Evolutionary conservation across 2,888 invertebrate genomes (phyloP).

Genomic region (Melanotus villosus): DNA sequence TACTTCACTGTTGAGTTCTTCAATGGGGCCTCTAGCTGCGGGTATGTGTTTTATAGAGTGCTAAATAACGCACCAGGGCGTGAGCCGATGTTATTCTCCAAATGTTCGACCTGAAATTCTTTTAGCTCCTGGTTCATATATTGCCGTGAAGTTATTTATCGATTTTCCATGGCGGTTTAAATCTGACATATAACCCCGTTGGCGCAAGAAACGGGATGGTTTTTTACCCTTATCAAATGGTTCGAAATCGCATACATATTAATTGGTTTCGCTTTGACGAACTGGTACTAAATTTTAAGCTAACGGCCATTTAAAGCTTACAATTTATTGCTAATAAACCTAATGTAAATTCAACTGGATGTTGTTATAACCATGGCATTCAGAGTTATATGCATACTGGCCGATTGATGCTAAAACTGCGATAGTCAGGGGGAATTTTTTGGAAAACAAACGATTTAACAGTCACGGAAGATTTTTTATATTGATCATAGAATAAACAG

Average conservation of each 20-base stretch:
- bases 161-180: conserved; percentile 51
- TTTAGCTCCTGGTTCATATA: conserved; percentile 54
- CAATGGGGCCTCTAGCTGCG: conserved; percentile 48
- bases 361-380: too few species aligned
- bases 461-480: too few species aligned
- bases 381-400: too few species aligned
- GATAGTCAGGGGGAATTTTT: too few species aligned
- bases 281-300: neutral
- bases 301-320: too few species aligned
- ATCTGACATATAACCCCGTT: conserved; percentile 41
- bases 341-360: too few species aligned
- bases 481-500: too few species aligned
- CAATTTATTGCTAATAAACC: neutral
- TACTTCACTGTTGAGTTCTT: conserved; percentile 51
- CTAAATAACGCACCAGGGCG: conserved; percentile 47
- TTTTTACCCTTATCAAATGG: conserved; percentile 30
- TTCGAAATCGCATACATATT: conserved; percentile 30
- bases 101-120: conserved; percentile 54
- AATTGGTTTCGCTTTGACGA: neutral
- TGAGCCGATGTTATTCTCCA: conserved; percentile 44
- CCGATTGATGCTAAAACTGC: too few species aligned
- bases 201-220: conserved; percentile 15
- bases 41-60: conserved; percentile 47
- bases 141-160: conserved; percentile 56
- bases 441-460: too few species aligned